phyloP scores from a whole-genome alignment of 2,888 invertebrate species.

The Catotricha subobsoleta region DNA sequence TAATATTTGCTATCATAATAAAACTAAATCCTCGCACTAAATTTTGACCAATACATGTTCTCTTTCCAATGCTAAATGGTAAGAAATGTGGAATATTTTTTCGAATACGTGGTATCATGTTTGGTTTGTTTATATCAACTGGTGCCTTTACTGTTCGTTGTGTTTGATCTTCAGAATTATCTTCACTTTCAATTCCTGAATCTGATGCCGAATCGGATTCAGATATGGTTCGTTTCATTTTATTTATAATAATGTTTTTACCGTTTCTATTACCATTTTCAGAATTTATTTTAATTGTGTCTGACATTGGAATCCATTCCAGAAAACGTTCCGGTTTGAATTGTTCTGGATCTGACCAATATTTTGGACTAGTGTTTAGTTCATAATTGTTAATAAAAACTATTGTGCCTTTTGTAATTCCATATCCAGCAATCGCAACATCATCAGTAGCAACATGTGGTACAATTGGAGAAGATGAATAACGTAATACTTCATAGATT shows the following conservation, averaged over 20 bases:
- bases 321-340: constrained; percentile 65
- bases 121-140: neutral
- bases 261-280: neutral
- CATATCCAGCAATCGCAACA: constrained; percentile 50
- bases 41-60: constrained; percentile 73
- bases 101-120: constrained; percentile 28
- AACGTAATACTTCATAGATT: constrained; percentile 58
- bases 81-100: constrained; percentile 52
- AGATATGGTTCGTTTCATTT: neutral
- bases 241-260: neutral
- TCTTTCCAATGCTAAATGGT: constrained; percentile 70
- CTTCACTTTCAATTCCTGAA: constrained; percentile 37
- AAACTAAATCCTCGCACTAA: constrained; percentile 61
- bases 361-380: constrained; percentile 50
- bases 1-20: constrained; percentile 49
- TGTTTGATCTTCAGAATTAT: constrained; percentile 10
- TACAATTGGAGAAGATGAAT: constrained; percentile 73
- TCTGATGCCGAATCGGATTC: constrained; percentile 24
- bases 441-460: constrained; percentile 73
- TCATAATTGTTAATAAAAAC: constrained; percentile 73
- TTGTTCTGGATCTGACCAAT: constrained; percentile 52
- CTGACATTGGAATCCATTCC: constrained; percentile 21
- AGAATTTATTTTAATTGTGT: neutral
- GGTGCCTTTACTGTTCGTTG: constrained; percentile 4
- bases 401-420: constrained; percentile 57